These are phyloP conservation scores for Sphaeridia pumilis DNA, from an alignment of 2,888 invertebrate genomes.

Conservation along the genomic window DNA sequence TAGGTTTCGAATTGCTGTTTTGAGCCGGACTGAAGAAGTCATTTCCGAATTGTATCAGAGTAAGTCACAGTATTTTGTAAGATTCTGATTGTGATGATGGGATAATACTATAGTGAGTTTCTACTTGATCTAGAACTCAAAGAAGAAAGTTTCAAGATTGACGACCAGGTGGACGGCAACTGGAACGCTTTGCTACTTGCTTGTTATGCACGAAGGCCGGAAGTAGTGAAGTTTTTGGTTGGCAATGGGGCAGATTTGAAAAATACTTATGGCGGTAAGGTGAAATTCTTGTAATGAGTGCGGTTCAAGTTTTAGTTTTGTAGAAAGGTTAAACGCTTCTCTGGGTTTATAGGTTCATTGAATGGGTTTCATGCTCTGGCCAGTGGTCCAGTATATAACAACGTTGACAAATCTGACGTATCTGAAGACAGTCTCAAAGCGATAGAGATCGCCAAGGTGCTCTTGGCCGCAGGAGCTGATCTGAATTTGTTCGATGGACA, in stretches of 20 bases:
- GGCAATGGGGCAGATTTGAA: constrained; percentile 9
- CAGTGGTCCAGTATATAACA: no score
- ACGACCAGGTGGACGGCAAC: constrained; percentile 3
- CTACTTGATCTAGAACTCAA: constrained; percentile 2
- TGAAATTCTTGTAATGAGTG: no score
- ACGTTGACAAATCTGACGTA: background rate
- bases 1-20: no score
- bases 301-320: no score
- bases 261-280: no score
- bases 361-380: background rate
- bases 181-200: constrained; percentile 10
- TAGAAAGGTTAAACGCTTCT: no score
- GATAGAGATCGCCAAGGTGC: constrained; percentile 3
- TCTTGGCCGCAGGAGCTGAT: constrained; percentile 1
- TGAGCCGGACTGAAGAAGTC: no score
- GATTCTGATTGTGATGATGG: no score
- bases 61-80: no score
- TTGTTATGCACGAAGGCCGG: constrained; percentile 6
- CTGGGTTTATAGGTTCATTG: background rate
- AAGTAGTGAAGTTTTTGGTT: constrained; percentile 5
- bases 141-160: constrained; percentile 1
- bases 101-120: no score
- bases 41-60: no score
- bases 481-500: constrained; percentile 3
- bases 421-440: background rate